Conservation (phyloP, 1,140 invertebrate genomes). For the Drosophila parvula region DNA sequence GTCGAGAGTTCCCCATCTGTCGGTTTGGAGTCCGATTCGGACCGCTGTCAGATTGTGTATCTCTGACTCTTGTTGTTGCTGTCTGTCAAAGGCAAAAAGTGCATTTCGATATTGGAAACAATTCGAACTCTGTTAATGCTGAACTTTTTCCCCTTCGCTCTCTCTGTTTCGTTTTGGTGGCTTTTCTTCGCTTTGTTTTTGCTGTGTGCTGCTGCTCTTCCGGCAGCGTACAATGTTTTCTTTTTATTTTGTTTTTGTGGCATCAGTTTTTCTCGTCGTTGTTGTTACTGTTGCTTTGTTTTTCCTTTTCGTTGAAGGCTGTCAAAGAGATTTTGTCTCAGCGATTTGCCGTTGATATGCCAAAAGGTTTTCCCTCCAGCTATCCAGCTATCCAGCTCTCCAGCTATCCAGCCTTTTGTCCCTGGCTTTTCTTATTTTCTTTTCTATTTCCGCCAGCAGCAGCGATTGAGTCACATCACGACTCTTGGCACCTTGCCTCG, state of each 20-base stretch:
- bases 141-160: constrained; percentile 37
- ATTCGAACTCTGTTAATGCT: constrained; percentile 65
- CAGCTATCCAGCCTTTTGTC: background rate
- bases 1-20: constrained; percentile 52
- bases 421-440: constrained; percentile 19
- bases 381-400: constrained; percentile 7
- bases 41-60: constrained; percentile 72
- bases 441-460: constrained; percentile 42
- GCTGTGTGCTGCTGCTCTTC: constrained; percentile 65
- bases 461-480: constrained; percentile 58
- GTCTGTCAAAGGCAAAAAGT: constrained; percentile 71
- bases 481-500: constrained; percentile 57
- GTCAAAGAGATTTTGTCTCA: constrained; percentile 61
- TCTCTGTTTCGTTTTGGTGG: background rate
- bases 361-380: constrained; percentile 49
- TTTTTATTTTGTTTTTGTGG: constrained; percentile 52
- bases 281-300: constrained; percentile 25
- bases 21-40: constrained; percentile 25
- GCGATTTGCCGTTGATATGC: constrained; percentile 58
- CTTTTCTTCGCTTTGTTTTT: constrained; percentile 26
- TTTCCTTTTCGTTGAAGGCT: constrained; percentile 58
- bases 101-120: constrained; percentile 76
- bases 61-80: constrained; percentile 50
- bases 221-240: constrained; percentile 71
- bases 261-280: constrained; percentile 61